phyloP scores from a whole-genome alignment of 1,140 invertebrate genomes.

The Drosophila kohkoa region DNA sequence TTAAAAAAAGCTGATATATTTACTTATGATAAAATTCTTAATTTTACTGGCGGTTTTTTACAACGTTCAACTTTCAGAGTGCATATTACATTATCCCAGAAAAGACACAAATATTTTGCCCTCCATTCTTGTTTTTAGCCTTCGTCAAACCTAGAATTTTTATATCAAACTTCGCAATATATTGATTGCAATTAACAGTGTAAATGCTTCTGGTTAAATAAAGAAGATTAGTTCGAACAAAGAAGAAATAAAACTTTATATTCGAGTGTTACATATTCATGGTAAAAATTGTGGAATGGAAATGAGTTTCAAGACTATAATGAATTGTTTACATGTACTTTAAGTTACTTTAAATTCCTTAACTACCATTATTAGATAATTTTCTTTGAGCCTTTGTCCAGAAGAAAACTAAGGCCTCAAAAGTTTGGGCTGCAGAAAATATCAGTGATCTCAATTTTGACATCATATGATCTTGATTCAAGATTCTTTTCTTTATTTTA shows the following conservation, averaged over 20 bases:
- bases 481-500: too few relatives aligned
- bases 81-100: not conserved
- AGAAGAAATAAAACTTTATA: not conserved
- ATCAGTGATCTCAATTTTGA: not conserved
- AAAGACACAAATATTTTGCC: not conserved
- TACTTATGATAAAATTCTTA: not conserved
- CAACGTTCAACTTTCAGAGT: not conserved
- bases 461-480: too few relatives aligned
- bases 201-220: too few relatives aligned
- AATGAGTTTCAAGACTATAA: not conserved
- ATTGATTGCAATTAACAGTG: too few relatives aligned
- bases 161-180: too few relatives aligned
- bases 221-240: too few relatives aligned
- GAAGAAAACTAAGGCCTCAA: conserved; percentile 34
- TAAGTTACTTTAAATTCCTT: not conserved
- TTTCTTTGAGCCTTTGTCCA: not conserved
- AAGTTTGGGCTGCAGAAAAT: conserved; percentile 44
- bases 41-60: not conserved
- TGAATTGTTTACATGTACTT: not conserved
- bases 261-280: not conserved
- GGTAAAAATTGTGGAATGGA: not conserved
- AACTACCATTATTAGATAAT: not conserved
- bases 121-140: not conserved
- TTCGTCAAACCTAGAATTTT: too few relatives aligned
- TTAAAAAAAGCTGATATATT: not conserved